Evolutionary conservation across 2,797 vertebrate species (phyloP).

Genomic region (Halcyon badia): DNA sequence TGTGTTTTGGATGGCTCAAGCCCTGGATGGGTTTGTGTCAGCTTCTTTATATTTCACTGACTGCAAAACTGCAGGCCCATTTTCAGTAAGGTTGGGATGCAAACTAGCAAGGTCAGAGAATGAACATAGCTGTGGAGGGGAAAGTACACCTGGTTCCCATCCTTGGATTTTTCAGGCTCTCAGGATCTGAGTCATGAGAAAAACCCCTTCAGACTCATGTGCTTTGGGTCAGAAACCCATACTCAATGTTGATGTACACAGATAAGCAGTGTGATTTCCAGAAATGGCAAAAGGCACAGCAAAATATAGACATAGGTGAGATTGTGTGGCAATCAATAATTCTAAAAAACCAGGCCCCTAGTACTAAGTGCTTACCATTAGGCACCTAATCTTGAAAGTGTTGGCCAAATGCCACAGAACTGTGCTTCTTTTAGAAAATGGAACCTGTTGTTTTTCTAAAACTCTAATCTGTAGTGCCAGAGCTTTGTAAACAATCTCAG

Average conservation of each 20-base stretch:
- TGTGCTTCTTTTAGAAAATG: not conserved
- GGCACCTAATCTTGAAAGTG: not conserved
- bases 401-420: not conserved
- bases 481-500: not conserved
- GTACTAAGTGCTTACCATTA: not conserved
- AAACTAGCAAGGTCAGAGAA: not conserved
- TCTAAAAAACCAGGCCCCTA: not conserved
- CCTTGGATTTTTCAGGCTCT: not conserved
- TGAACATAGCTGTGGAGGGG: not conserved
- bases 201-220: not conserved
- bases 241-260: not conserved
- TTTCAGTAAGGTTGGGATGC: not conserved
- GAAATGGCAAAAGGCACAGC: not conserved
- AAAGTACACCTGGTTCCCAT: not conserved
- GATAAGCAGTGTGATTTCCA: not conserved
- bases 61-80: not conserved
- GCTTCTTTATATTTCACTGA: not conserved
- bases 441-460: not conserved
- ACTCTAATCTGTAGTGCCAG: not conserved
- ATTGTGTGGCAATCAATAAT: not conserved
- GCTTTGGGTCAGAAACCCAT: not conserved
- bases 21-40: not conserved
- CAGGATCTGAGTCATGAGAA: not conserved
- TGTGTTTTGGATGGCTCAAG: not conserved
- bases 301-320: not conserved